A percentile compares a stretch with the other conserved stretches of the same genome.
These are phyloP conservation scores for Muscicapa striata DNA, from an alignment of 2,797 vertebrate species.

Conservation along the genomic window DNA sequence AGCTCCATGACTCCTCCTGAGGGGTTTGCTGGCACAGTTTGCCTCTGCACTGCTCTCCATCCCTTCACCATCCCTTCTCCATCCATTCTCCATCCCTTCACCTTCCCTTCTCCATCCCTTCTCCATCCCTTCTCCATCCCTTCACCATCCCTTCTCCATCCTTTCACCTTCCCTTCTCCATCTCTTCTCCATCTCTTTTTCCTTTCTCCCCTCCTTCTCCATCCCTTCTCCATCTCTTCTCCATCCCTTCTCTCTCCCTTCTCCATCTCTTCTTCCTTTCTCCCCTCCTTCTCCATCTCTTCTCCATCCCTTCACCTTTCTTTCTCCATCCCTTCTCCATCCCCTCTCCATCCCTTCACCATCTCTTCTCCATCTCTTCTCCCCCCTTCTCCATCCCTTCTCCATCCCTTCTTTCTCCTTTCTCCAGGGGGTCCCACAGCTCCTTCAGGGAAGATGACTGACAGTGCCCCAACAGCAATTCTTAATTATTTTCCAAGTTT, in stretches of 20 bases:
- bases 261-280: fast-evolving
- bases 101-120: too few species aligned
- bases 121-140: too few species aligned
- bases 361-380: too few species aligned
- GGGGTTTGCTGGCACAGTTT: not conserved
- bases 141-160: not conserved
- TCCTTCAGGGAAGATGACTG: not conserved
- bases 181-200: too few species aligned
- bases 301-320: too few species aligned
- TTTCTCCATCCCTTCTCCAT: too few species aligned
- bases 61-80: too few species aligned
- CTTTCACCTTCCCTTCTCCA: not conserved
- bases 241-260: too few species aligned
- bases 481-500: constrained; percentile 32
- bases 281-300: fast-evolving
- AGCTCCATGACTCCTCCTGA: not conserved
- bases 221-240: not conserved
- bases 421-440: not conserved
- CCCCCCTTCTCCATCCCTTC: too few species aligned
- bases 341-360: not conserved
- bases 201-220: not conserved
- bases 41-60: fast-evolving
- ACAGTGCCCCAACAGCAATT: not conserved
- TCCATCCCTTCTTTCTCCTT: not conserved
- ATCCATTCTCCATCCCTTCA: fast-evolving